Conservation (phyloP, 1,140 invertebrate genomes). For the Pseudomyrmex gracilis region DNA sequence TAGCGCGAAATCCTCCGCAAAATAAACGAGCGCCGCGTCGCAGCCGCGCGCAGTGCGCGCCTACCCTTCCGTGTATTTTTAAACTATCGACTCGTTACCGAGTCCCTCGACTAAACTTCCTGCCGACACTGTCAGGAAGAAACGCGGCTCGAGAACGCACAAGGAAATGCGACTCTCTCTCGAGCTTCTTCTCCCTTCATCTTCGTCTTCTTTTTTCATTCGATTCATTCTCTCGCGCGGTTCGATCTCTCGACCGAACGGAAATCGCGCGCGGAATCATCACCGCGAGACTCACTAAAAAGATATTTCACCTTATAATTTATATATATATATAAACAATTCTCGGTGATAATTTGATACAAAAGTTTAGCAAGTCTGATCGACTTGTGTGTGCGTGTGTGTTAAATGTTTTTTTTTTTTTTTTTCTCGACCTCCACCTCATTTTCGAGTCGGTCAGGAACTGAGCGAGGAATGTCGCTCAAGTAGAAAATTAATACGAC, state of each 20-base stretch:
- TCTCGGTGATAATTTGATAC: too few species aligned
- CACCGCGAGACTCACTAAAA: too few species aligned
- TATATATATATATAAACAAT: too few species aligned
- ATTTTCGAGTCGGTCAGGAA: conserved; percentile 21
- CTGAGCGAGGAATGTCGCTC: conserved; percentile 28
- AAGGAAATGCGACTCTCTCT: conserved; percentile 61
- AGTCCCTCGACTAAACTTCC: conserved; percentile 76
- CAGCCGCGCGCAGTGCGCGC: conserved; percentile 25
- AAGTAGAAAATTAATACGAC: conserved; percentile 60
- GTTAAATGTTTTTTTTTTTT: too few species aligned
- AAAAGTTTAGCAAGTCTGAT: too few species aligned
- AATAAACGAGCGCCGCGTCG: conserved; percentile 73
- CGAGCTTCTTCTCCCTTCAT: neutral
- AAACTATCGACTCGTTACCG: conserved; percentile 76
- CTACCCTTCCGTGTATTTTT: conserved; percentile 69
- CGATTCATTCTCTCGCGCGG: conserved; percentile 8
- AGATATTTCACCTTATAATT: too few species aligned
- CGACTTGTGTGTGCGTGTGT: too few species aligned
- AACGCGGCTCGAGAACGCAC: conserved; percentile 58
- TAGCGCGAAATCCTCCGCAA: conserved; percentile 78
- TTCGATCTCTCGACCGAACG: neutral
- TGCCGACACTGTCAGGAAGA: conserved; percentile 72
- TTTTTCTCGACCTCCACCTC: conserved; percentile 7
- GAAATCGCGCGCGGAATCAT: too few species aligned
- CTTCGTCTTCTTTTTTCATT: conserved; percentile 15